A percentile compares a stretch with the other conserved stretches of the same genome.
These are phyloP conservation scores for Helogale parvula DNA, from an alignment of 2,113 vertebrate species.

Conservation along the genomic window DNA sequence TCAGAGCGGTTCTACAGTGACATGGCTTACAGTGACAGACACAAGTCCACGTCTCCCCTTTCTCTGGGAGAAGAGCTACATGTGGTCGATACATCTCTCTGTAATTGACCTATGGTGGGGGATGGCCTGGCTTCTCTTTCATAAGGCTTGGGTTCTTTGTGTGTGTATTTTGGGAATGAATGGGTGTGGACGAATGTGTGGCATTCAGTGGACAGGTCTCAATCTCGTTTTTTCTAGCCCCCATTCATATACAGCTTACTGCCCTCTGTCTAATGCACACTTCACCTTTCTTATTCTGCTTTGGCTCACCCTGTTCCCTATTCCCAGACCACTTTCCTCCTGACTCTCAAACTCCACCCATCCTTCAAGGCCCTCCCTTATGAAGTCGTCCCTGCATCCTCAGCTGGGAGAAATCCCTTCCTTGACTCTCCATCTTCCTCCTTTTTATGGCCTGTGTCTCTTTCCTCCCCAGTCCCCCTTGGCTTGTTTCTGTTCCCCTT, in stretches of 20 bases:
- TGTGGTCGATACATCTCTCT: not conserved
- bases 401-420: not conserved
- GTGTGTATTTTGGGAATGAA: not conserved
- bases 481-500: not conserved
- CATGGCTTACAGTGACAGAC: not conserved
- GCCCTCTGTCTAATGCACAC: not conserved
- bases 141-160: not conserved
- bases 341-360: not conserved
- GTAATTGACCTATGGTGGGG: not conserved
- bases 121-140: not conserved
- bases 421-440: not conserved
- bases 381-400: not conserved
- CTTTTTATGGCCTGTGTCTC: not conserved
- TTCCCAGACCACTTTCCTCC: not conserved
- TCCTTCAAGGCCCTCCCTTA: not conserved
- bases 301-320: not conserved
- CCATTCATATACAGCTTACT: not conserved
- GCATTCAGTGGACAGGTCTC: not conserved
- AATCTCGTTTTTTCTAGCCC: not conserved
- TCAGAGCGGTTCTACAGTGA: not conserved
- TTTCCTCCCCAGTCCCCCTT: not conserved
- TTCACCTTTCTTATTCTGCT: not conserved
- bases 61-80: not conserved
- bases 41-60: not conserved
- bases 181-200: not conserved